These are phyloP conservation scores for Halcyon smyrnensis DNA, from an alignment of 2,797 vertebrate genomes.

Conservation along the genomic window DNA sequence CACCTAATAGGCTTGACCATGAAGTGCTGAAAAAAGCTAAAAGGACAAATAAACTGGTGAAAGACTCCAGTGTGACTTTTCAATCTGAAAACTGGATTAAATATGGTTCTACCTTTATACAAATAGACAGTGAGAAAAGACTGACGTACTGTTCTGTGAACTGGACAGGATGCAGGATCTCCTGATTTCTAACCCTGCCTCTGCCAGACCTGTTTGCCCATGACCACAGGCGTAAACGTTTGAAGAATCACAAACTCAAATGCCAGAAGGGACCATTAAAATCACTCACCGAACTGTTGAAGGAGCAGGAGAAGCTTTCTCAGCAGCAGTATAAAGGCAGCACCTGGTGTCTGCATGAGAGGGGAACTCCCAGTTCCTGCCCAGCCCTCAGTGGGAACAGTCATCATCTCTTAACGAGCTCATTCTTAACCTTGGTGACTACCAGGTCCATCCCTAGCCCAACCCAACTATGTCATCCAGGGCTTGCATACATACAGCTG, in stretches of 20 bases:
- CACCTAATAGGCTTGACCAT: background rate
- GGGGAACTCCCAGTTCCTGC: background rate
- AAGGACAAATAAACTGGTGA: background rate
- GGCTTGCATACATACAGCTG: accelerated
- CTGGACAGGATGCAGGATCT: background rate
- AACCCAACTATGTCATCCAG: accelerated
- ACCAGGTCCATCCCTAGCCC: background rate
- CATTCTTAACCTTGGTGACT: background rate
- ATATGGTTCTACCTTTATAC: background rate
- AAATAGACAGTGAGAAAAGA: background rate
- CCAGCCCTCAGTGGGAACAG: background rate
- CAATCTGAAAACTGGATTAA: background rate
- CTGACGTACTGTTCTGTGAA: background rate
- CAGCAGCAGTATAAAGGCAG: background rate
- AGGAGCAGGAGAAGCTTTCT: background rate
- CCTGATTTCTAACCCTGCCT: background rate
- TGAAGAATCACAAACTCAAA: background rate
- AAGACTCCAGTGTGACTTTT: background rate
- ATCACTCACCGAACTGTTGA: background rate
- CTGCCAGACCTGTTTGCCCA: background rate
- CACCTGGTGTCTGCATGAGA: background rate
- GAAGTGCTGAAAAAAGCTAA: background rate
- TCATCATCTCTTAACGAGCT: background rate
- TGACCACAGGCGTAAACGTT: background rate
- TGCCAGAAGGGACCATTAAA: background rate